These are phyloP conservation scores for Megathymus violae DNA, from an alignment of 1,140 invertebrate genomes.

Conservation along the genomic window DNA sequence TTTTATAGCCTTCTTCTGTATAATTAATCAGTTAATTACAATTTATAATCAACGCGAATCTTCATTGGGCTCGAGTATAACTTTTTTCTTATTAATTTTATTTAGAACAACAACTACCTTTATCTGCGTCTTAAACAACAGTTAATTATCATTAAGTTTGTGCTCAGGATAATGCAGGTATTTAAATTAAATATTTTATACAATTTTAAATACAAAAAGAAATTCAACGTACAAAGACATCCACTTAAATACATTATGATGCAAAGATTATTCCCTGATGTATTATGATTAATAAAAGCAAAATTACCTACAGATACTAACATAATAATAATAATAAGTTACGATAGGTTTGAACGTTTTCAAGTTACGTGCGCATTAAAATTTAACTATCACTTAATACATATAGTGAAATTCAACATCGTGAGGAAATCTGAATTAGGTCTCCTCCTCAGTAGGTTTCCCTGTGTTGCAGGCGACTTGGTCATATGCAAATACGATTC, in stretches of 20 bases:
- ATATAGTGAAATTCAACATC: too few relatives aligned
- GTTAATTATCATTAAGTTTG: conserved; percentile 45
- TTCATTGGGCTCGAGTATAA: conserved; percentile 20
- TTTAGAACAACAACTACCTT: conserved; percentile 38
- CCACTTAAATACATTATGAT: not conserved
- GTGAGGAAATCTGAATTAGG: too few relatives aligned
- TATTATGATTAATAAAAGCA: not conserved
- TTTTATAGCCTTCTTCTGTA: too few relatives aligned
- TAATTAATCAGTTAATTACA: conserved; percentile 32
- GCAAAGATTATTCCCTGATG: too few relatives aligned
- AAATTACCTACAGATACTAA: too few relatives aligned
- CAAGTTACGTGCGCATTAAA: too few relatives aligned
- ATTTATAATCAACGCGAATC: conserved; percentile 32
- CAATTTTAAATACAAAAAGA: not conserved
- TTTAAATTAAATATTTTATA: not conserved
- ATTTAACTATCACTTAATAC: too few relatives aligned
- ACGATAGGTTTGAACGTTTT: too few relatives aligned
- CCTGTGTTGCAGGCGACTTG: too few relatives aligned
- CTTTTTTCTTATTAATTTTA: conserved; percentile 40
- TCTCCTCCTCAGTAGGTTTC: too few relatives aligned
- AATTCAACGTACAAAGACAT: not conserved
- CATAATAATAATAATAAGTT: too few relatives aligned
- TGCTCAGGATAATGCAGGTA: conserved; percentile 30
- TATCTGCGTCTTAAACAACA: conserved; percentile 52
- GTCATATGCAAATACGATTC: too few relatives aligned